Conservation (phyloP, 2,797 vertebrate species). For the Notolepis coatsorum region DNA sequence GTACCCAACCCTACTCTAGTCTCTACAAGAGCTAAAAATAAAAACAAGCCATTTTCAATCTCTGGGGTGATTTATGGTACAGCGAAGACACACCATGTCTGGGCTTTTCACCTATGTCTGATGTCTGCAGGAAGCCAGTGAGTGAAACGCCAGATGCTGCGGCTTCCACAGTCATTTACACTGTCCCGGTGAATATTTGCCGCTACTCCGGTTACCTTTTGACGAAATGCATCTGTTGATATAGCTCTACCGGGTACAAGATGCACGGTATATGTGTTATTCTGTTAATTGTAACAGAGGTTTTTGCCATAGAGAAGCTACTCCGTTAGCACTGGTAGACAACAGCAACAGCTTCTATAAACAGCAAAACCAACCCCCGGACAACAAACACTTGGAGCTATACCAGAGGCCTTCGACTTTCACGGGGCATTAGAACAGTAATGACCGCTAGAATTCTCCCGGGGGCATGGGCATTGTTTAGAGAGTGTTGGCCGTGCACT, state of each 20-base stretch:
- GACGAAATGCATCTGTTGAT: too few species aligned
- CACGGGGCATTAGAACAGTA: constrained; percentile 2
- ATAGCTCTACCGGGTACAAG: neutral
- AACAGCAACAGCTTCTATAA: neutral
- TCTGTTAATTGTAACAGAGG: neutral
- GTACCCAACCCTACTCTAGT: too few species aligned
- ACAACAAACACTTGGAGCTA: constrained; percentile 10
- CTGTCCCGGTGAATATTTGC: neutral
- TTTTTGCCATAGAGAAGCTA: neutral
- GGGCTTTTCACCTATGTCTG: neutral
- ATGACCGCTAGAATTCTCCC: neutral
- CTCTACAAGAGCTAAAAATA: neutral
- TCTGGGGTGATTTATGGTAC: neutral
- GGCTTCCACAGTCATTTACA: neutral
- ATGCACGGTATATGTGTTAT: neutral
- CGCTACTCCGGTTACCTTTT: too few species aligned
- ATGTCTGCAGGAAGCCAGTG: neutral
- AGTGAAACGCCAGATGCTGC: neutral
- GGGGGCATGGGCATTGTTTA: constrained; percentile 14
- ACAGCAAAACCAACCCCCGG: neutral
- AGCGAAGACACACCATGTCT: neutral
- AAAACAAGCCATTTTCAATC: neutral
- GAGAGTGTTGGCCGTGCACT: neutral
- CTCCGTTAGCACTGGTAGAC: neutral
- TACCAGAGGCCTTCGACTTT: constrained; percentile 20